Percentiles rank a stretch among this genome's conserved stretches.
These are phyloP conservation scores for Festucalex cinctus DNA, from an alignment of 2,113 vertebrate species.

Conservation along the genomic window DNA sequence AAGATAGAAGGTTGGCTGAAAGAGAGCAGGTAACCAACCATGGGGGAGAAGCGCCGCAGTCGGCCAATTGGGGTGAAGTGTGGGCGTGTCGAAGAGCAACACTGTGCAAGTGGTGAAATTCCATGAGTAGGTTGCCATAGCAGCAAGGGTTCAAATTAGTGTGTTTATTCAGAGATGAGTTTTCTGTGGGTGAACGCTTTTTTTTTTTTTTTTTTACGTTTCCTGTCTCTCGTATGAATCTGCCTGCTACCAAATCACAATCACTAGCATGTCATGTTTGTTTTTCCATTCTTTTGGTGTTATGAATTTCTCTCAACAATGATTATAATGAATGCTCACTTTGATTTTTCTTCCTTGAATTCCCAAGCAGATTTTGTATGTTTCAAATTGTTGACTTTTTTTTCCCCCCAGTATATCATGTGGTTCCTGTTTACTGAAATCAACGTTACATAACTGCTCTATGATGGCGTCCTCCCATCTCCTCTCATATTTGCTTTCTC, in stretches of 20 bases:
- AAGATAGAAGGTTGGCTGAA: constrained; percentile 85
- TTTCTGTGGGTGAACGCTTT: constrained; percentile 69
- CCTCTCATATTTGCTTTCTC: constrained; percentile 7
- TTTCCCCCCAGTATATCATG: constrained; percentile 4
- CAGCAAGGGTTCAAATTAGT: constrained; percentile 75
- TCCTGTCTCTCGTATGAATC: constrained; percentile 55
- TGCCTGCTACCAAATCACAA: constrained; percentile 47
- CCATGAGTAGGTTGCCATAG: constrained; percentile 77
- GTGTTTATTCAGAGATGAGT: constrained; percentile 70
- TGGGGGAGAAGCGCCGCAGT: constrained; percentile 13
- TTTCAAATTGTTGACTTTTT: constrained; percentile 7
- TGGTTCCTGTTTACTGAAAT: constrained; percentile 16
- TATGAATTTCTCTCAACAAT: background rate
- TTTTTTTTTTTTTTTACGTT: constrained; percentile 46
- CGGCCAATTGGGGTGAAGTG: constrained; percentile 51
- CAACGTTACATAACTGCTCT: constrained; percentile 21
- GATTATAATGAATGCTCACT: background rate
- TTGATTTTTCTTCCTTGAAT: background rate
- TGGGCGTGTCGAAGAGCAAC: constrained; percentile 51
- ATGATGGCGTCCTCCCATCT: constrained; percentile 9
- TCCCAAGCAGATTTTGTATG: background rate
- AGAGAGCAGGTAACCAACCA: constrained; percentile 85
- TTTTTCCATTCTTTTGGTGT: background rate
- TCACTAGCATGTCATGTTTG: constrained; percentile 19
- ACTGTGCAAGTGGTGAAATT: constrained; percentile 69